phyloP scores from a whole-genome alignment of 2,113 vertebrate genomes.

The Eupsittula cactorum region DNA sequence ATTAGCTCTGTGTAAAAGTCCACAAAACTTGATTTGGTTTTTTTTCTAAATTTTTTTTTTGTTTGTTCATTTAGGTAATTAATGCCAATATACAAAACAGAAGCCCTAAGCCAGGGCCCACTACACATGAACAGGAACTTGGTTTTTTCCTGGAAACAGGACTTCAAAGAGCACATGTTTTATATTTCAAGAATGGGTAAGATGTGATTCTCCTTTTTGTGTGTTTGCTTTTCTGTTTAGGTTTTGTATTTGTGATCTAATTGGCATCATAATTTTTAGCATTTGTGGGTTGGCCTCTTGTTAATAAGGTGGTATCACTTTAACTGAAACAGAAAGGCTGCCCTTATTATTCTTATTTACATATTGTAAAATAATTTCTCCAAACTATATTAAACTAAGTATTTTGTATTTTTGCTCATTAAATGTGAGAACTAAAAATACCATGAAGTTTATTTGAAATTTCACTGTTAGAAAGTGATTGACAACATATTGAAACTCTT shows the following conservation, averaged over 20 bases:
- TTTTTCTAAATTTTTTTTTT: background rate
- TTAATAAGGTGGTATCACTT: background rate
- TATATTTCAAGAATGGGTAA: slow-evolving; percentile 99
- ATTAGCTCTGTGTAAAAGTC: background rate
- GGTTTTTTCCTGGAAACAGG: slow-evolving; percentile 98
- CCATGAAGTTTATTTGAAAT: background rate
- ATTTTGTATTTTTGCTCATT: background rate
- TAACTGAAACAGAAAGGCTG: background rate
- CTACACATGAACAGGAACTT: slow-evolving; percentile 93
- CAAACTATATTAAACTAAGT: background rate
- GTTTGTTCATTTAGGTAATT: slow-evolving; percentile 77
- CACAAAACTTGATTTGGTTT: background rate
- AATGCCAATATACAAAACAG: slow-evolving; percentile 93
- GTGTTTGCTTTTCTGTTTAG: background rate
- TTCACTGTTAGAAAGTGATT: background rate
- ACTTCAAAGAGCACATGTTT: slow-evolving; percentile 96
- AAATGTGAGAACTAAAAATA: background rate
- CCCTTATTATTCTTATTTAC: background rate
- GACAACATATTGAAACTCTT: background rate
- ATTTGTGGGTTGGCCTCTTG: background rate
- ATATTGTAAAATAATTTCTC: background rate
- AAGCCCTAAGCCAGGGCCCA: slow-evolving; percentile 93
- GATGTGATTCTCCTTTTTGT: slow-evolving; percentile 31
- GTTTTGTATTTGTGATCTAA: background rate
- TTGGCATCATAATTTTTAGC: background rate